Evolutionary conservation across 2,113 vertebrate species (phyloP).

Genomic region (Montifringilla adamsi): DNA sequence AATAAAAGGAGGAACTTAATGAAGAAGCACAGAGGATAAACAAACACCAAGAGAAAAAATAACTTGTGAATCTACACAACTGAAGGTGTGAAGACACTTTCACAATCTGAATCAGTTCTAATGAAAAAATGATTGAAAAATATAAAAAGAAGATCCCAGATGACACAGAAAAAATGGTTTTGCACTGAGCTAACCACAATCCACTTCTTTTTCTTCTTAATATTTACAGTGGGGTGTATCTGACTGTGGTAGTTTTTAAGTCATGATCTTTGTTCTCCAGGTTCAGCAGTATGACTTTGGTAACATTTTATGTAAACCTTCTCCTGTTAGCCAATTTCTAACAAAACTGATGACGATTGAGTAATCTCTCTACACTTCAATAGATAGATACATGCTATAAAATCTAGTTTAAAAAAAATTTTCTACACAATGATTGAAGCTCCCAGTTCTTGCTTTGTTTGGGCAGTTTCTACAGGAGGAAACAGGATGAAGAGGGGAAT

Average conservation of each 20-base stretch:
- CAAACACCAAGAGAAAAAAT: neutral
- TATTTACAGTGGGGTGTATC: neutral
- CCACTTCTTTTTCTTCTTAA: neutral
- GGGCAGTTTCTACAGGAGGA: neutral
- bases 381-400: neutral
- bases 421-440: accelerated
- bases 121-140: neutral
- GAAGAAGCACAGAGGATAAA: neutral
- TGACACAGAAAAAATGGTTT: neutral
- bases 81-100: neutral
- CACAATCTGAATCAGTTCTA: neutral
- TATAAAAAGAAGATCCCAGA: neutral
- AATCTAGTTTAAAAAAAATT: neutral
- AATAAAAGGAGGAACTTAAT: neutral
- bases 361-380: neutral
- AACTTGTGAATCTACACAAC: neutral
- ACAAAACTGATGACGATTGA: neutral
- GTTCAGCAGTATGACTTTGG: neutral
- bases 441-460: neutral
- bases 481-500: neutral
- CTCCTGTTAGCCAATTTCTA: neutral
- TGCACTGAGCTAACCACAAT: neutral
- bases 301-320: neutral
- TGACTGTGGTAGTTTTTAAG: neutral
- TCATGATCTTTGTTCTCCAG: neutral